Evolutionary conservation across 2,113 vertebrate genomes (phyloP), one percentile per base, ranked within the genome.

Genomic region (Anolis carolinensis): DNA sequence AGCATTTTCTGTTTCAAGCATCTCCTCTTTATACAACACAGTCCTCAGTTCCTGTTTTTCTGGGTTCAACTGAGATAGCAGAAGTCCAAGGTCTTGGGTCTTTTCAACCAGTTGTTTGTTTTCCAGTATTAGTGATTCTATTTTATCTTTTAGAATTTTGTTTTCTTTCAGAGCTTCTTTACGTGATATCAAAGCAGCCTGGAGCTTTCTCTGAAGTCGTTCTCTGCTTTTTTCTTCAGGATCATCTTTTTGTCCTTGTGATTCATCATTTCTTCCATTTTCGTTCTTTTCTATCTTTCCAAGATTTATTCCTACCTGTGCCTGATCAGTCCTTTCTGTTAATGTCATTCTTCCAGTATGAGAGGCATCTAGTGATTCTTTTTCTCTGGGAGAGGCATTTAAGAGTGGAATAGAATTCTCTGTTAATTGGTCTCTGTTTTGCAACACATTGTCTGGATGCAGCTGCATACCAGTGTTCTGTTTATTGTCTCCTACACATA

Each of bases 111-210:
- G 91, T 2, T 94, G 92, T 68, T 97, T 91, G 39, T 88, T 95
- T 91, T 96, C 92, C 5, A 89, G 63, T 1, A 90, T 79, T 48
- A 97, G 48, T 20, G 90, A 89, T 81, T 96, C 93, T 11, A 93
- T 71, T 79, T 96, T 92, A 1, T 97, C 96, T 85, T 97, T 97
- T 0, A 98, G 93, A 4, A 82, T 75, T 30, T 93, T 90, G 5
- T 97, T 98, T 93, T 97, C 96, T 90, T 95, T 97, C 85, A 97
- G 14, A 7, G 95, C 94, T 73, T 98, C 97, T 90, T 97, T 98
- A 68, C 98, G 96, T 0, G 97, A 98, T 82, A 98, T 94, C 81
- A 98, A 94, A 83, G 98, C 97, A 0, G 97, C 98, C 79, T 98
- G 97, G 8, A 98, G 90, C 63, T 97, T 98, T 90, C 95, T 96